These are phyloP conservation scores for Oasisia sp. DNA, from an alignment of 2,888 invertebrate species.

Conservation along the genomic window DNA sequence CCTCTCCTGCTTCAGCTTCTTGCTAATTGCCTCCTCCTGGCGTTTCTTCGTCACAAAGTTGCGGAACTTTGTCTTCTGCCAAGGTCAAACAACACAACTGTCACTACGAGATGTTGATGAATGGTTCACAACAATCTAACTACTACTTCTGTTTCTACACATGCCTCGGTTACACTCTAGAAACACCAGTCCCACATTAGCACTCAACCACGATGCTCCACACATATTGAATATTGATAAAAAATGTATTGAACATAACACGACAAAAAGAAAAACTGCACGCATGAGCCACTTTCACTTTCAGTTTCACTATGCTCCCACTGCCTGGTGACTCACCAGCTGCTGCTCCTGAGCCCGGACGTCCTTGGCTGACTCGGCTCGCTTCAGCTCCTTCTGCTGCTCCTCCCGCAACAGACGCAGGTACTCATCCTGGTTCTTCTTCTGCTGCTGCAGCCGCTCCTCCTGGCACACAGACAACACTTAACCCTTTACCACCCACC, in stretches of 20 bases:
- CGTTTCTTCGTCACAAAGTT: constrained; percentile 22
- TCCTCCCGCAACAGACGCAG: background rate
- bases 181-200: too few relatives aligned
- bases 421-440: constrained; percentile 20
- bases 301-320: background rate
- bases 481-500: background rate
- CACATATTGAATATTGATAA: too few relatives aligned
- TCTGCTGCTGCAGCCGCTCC: constrained; percentile 3
- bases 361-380: constrained; percentile 17
- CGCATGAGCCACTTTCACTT: background rate
- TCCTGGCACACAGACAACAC: background rate
- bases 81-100: background rate
- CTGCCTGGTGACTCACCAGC: constrained; percentile 5
- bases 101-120: background rate
- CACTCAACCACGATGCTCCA: too few relatives aligned
- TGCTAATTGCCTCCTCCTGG: constrained; percentile 17
- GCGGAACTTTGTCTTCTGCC: constrained; percentile 23
- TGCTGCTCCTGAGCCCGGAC: constrained; percentile 20
- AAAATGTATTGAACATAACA: too few relatives aligned
- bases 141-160: background rate
- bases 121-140: background rate
- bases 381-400: constrained; percentile 1
- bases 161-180: too few relatives aligned
- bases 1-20: background rate
- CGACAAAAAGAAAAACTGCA: background rate